Conservation (phyloP, 1,140 invertebrate genomes). For the Leptinotarsa lineolata region DNA sequence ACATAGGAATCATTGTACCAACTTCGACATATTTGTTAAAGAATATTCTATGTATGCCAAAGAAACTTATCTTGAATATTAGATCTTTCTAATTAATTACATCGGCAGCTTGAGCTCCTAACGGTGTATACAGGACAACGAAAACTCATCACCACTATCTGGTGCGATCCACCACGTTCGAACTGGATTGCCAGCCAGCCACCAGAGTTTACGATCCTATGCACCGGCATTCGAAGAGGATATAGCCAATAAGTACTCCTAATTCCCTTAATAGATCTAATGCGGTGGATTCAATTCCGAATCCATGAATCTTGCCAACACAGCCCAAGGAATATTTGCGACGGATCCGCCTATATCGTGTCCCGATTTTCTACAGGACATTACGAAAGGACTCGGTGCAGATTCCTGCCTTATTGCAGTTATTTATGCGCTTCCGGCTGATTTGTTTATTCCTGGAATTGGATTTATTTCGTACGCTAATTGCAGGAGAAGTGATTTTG, state of each 20-base stretch:
- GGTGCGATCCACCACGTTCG: no score
- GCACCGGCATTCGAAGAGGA: neutral
- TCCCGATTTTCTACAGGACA: constrained; percentile 38
- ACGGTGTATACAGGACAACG: no score
- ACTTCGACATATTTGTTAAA: no score
- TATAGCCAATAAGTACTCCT: constrained; percentile 14
- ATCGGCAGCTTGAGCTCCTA: neutral
- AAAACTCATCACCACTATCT: no score
- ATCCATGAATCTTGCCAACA: constrained; percentile 24
- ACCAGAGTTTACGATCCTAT: neutral
- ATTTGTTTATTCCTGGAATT: constrained; percentile 33
- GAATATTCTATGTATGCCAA: no score
- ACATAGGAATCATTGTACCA: no score
- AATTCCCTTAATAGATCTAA: constrained; percentile 17
- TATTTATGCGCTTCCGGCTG: constrained; percentile 32
- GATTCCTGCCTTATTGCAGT: constrained; percentile 30
- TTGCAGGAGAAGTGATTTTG: constrained; percentile 11
- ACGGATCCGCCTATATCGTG: constrained; percentile 39
- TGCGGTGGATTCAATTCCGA: constrained; percentile 13
- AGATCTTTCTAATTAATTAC: neutral
- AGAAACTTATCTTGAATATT: no score
- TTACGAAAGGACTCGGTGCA: constrained; percentile 23
- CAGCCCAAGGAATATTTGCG: constrained; percentile 33
- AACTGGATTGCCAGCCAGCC: neutral
- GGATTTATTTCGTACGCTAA: constrained; percentile 28